Conservation (phyloP, 2,113 vertebrate genomes). For the Sapayoa aenigma region DNA sequence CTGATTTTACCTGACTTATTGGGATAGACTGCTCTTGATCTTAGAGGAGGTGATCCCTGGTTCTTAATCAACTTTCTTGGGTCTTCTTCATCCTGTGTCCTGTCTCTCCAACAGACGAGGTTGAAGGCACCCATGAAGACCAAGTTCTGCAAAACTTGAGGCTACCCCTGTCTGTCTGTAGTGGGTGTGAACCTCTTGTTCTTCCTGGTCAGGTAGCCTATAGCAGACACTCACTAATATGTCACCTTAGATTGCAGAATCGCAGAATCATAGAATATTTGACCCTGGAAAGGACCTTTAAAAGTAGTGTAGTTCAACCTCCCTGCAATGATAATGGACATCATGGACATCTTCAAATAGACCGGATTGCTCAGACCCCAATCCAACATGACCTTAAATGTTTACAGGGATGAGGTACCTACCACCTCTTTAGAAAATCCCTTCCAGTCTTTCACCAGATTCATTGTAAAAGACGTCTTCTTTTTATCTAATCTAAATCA, state of each 20-base stretch:
- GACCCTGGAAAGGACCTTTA: background rate
- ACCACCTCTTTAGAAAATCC: fast-evolving
- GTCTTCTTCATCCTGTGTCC: fast-evolving
- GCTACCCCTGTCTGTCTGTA: background rate
- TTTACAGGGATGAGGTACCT: background rate
- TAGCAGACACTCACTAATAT: background rate
- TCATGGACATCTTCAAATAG: background rate
- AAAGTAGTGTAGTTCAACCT: background rate
- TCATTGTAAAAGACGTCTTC: background rate
- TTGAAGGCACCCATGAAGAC: background rate
- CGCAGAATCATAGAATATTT: background rate
- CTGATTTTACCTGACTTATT: background rate
- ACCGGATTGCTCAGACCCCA: background rate
- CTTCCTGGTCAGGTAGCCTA: background rate
- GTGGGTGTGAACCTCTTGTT: background rate
- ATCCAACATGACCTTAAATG: no score
- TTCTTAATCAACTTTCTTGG: background rate
- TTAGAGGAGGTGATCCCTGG: background rate
- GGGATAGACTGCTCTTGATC: background rate
- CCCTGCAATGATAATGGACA: background rate
- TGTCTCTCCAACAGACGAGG: background rate
- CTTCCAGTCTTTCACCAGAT: background rate
- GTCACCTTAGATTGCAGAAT: background rate
- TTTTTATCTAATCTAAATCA: background rate
- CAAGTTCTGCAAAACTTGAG: background rate